phyloP scores from a whole-genome alignment of 2,888 invertebrate species.

The Sphinx pinastri region DNA sequence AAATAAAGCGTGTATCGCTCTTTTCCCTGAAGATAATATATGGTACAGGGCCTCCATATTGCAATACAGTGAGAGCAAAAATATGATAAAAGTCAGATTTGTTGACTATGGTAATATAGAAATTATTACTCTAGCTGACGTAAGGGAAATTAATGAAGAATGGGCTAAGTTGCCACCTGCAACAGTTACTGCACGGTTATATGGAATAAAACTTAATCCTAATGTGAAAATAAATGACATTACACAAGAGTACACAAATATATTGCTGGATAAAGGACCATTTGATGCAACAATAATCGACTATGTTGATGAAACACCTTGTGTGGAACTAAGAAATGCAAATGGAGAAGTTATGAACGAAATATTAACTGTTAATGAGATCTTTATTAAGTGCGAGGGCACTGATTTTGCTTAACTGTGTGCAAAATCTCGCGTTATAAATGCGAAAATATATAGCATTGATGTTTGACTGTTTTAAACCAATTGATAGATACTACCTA shows the following conservation, averaged over 20 bases:
- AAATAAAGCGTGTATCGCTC: conserved; percentile 86
- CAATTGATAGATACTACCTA: too few species aligned
- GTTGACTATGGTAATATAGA: conserved; percentile 90
- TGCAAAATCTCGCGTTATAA: background rate
- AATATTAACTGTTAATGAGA: conserved; percentile 55
- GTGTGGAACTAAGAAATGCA: conserved; percentile 63
- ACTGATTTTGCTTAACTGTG: background rate
- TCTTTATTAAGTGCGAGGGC: conserved; percentile 36
- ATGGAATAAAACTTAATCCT: conserved; percentile 63
- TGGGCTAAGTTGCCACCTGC: conserved; percentile 81
- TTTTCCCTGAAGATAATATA: conserved; percentile 83
- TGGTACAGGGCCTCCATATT: conserved; percentile 90
- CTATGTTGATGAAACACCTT: conserved; percentile 45
- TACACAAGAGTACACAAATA: conserved; percentile 53
- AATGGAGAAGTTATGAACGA: conserved; percentile 58
- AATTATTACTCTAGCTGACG: conserved; percentile 67
- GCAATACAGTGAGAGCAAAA: conserved; percentile 68
- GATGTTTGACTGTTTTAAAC: too few species aligned
- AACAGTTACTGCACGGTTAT: conserved; percentile 76
- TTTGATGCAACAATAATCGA: conserved; percentile 61
- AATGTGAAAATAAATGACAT: conserved; percentile 56
- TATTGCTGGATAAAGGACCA: conserved; percentile 63
- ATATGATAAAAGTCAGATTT: conserved; percentile 85
- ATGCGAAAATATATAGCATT: background rate
- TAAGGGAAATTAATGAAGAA: conserved; percentile 77